Conservation (phyloP, 2,797 vertebrate species). For the Urophycis tenuis region DNA sequence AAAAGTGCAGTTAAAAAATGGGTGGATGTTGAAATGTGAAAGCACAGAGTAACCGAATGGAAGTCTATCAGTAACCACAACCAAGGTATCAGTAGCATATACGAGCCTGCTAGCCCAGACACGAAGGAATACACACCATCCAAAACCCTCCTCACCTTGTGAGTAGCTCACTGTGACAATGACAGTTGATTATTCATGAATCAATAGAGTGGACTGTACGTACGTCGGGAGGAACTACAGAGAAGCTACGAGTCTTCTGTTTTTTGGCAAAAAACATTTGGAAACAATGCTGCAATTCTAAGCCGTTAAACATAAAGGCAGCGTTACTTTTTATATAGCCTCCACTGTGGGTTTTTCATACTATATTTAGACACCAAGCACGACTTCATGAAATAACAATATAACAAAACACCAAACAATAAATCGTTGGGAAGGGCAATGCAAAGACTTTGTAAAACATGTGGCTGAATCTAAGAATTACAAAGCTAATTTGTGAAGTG, state of each 20-base stretch:
- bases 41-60: slow-evolving; percentile 23
- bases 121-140: slow-evolving; percentile 10
- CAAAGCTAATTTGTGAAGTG: background rate
- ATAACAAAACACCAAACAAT: background rate
- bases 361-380: background rate
- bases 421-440: background rate
- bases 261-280: background rate
- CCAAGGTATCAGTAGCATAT: slow-evolving; percentile 37
- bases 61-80: background rate
- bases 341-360: background rate
- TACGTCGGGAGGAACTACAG: background rate
- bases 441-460: background rate
- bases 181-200: background rate
- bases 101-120: slow-evolving; percentile 32
- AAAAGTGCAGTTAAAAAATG: slow-evolving; percentile 44
- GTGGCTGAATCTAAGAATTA: background rate
- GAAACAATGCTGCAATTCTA: background rate
- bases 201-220: background rate
- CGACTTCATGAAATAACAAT: background rate
- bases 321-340: background rate
- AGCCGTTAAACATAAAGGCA: background rate
- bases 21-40: slow-evolving; percentile 26
- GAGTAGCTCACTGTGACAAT: background rate
- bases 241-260: too few relatives aligned
- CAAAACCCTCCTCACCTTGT: background rate